Percentiles rank a stretch among this genome's conserved stretches.
phyloP scores from a whole-genome alignment of 2,797 vertebrate genomes.

The Typhlichthys eigenmanni region DNA sequence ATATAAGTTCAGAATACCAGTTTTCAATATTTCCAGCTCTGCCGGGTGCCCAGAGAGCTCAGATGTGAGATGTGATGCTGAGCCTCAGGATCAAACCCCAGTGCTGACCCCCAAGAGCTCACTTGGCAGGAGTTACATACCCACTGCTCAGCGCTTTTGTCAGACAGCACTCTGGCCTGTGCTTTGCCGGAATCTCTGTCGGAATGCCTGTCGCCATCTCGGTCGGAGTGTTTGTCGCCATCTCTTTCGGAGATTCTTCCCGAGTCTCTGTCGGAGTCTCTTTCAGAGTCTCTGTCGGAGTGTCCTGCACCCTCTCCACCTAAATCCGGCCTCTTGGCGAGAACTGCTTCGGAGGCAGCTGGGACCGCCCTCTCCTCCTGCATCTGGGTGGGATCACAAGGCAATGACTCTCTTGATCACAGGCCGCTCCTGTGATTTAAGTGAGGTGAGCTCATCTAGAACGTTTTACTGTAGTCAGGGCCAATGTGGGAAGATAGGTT shows the following conservation, averaged over 20 bases:
- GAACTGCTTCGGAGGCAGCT: slow-evolving; percentile 24
- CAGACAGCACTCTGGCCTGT: slow-evolving; percentile 30
- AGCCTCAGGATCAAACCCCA: slow-evolving; percentile 36
- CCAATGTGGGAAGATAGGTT: too few relatives aligned
- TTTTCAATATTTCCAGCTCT: slow-evolving; percentile 27
- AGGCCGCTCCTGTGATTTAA: slow-evolving; percentile 28
- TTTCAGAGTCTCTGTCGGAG: too few relatives aligned
- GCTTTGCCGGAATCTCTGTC: slow-evolving; percentile 26
- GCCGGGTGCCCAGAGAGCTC: not conserved
- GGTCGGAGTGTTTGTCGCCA: slow-evolving; percentile 6
- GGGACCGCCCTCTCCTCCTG: slow-evolving; percentile 17
- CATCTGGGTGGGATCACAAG: slow-evolving; percentile 45
- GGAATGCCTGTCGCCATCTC: slow-evolving; percentile 8
- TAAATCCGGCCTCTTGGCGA: slow-evolving; percentile 11
- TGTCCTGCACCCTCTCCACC: too few relatives aligned
- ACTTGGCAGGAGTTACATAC: slow-evolving; percentile 60
- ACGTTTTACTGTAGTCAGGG: too few relatives aligned
- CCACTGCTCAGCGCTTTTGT: slow-evolving; percentile 62
- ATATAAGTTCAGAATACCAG: slow-evolving; percentile 20
- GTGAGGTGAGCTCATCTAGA: slow-evolving; percentile 27
- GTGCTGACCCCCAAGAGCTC: slow-evolving; percentile 34
- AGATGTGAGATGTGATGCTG: slow-evolving; percentile 16
- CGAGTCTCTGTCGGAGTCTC: too few relatives aligned
- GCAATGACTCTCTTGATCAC: slow-evolving; percentile 34
- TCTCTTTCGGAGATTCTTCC: slow-evolving; percentile 24